A percentile compares a stretch with the other conserved stretches of the same genome.
Conservation (phyloP, 1,140 invertebrate species). For the Neotoxoptera formosana region DNA sequence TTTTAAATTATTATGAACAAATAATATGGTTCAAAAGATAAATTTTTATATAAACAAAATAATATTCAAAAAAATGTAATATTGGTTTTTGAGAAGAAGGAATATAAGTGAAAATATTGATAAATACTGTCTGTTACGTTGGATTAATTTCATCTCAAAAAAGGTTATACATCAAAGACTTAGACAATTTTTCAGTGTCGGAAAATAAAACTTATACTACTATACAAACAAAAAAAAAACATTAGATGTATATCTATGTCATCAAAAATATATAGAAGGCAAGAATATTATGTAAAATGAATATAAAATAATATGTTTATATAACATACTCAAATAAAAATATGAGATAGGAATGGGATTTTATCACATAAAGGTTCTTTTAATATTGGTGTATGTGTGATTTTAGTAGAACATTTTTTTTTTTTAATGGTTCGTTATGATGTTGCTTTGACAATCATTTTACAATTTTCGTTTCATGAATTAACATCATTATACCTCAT, state of each 20-base stretch:
- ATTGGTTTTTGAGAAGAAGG: neutral
- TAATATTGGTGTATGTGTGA: neutral
- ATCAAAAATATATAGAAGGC: neutral
- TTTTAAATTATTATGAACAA: neutral
- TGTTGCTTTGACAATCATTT: neutral
- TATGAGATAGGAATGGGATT: neutral
- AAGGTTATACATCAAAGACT: neutral
- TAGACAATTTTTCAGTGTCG: neutral
- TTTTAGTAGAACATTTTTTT: neutral
- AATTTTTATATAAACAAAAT: neutral
- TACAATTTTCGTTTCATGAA: neutral
- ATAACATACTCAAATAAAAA: neutral
- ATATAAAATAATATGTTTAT: neutral
- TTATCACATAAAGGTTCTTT: neutral
- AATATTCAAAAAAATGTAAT: conserved; percentile 16
- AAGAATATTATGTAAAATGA: neutral
- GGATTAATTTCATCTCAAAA: neutral
- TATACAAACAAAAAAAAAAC: neutral
- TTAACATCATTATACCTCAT: neutral
- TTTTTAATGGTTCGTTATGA: neutral
- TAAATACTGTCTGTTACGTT: neutral
- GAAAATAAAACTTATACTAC: neutral
- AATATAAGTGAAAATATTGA: neutral
- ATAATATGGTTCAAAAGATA: neutral
- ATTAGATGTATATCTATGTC: neutral